Evolutionary conservation across 2,888 invertebrate species (phyloP), one percentile per base, ranked within the genome.

Genomic region (Lottia gigantea): DNA sequence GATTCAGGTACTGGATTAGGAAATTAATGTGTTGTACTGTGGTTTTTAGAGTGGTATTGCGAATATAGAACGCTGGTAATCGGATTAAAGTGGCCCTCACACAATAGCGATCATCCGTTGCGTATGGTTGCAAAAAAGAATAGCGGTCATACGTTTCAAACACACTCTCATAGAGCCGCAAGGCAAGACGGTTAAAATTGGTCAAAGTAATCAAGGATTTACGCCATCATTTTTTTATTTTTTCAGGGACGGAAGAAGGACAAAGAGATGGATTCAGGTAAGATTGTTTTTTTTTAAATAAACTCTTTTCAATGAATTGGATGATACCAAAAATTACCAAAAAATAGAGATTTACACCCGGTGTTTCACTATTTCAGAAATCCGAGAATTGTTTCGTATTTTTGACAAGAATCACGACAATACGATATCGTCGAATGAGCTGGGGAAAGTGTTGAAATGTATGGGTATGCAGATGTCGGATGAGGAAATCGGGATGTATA

Each of bases 331-430:
- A 19, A 16, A 14, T 14, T 19, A 19, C 19, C 0, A 11, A 15
- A n/a, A 11, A 14, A 19, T 55, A 23, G 23, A 8, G 23, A 2
- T n/a, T 4, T 19, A 19, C 11, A 55, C 19, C 8, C 6, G 19
- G 4, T 64, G 55, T 46, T 66, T 69, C 16, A 45, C 64, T 67
- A 16, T 71, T 74, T 11, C 78, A 83, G 83, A 84, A 67, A 82
- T 84, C 40, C 72, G 78, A 11, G 81, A 80, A 62, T 71, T 82
- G 65, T 84, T 84, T 66, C 76, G 79, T 19, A 73, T 78, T 62
- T 84, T 83, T 70, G 82, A 84, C 74, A 82, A 81, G 46, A 80
- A 84, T 71, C 80, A 78, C 26, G 81, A 82, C 74, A 79, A 79
- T 68, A 77, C 78, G 19, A 83, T 84, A 70, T 80, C 80, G 2